Base-by-base conservation (phyloP, 1,140 invertebrate species). In the Drosophila rufa region DNA sequence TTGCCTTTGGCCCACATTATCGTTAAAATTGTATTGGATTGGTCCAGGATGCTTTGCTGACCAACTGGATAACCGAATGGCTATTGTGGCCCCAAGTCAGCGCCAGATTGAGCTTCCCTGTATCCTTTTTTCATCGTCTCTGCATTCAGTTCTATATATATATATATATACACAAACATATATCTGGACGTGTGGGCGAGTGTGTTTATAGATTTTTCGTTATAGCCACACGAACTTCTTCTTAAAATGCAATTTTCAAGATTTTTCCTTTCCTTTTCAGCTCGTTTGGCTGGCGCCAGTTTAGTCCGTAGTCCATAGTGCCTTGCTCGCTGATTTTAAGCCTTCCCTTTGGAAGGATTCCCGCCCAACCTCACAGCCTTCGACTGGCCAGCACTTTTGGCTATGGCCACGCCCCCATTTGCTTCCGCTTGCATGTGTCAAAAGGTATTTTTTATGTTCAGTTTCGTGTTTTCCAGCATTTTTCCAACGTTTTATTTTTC, bases 181-280 rank as follows among this genome's bases (percentile, higher is more conserved):
- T 33, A 19, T 36, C 17, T 43, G 30, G 25, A 15, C 55, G 42
- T 80, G 61, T 53, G 47, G 27, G 43, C 58, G 56, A 53, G 82
- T 79, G 42, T 80, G 70, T 73, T 82, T 90, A 90, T 85, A 85
- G 81, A 90, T 85, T 90, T 90, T 84, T 64, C 75, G 85, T 84
- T 89, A 87, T 87, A 70, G 84, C 83, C 84, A 79, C 85, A 90
- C 81, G 81, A 84, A 90, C 59, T 89, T 91, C 85, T 90, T 90
- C 86, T 90, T 90, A 90, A 90, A 90, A 90, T 90, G 86, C 86
- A 84, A 90, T 90, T 90, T 90, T 82, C 85, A 90, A 90, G 85
- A 85, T 75, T 89, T 89, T 79, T 65, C 80, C 65, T 65, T 60
- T 27, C 43, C 40, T 76, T 66, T 68, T 75, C 64, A 45, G 43